Evolutionary conservation across 2,888 invertebrate species (phyloP).

Genomic region (Acrobasis consociella): DNA sequence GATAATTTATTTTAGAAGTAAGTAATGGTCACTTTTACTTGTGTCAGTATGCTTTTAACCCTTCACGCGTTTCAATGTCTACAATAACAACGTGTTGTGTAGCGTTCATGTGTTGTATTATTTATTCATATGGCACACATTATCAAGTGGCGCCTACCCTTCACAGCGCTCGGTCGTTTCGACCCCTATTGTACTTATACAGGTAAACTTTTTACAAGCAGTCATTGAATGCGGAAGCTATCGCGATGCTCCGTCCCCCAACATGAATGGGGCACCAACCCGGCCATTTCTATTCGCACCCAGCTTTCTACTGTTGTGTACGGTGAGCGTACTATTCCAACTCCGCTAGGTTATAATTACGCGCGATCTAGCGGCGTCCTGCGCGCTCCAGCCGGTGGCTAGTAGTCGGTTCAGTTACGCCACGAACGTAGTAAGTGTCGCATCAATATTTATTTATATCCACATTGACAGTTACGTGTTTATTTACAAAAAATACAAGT

Average conservation of each 20-base stretch:
- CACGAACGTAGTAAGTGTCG: conserved; percentile 65
- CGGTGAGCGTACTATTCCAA: conserved; percentile 66
- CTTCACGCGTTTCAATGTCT: not conserved
- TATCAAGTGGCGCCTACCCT: conserved; percentile 12
- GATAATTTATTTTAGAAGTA: too few relatives aligned
- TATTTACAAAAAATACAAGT: conserved; percentile 7
- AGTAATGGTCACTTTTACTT: too few relatives aligned
- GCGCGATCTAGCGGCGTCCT: conserved; percentile 66
- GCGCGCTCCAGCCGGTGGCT: conserved; percentile 49
- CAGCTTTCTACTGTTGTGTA: conserved; percentile 47
- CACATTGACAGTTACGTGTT: conserved; percentile 25
- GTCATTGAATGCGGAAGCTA: conserved; percentile 67
- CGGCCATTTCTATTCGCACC: conserved; percentile 57
- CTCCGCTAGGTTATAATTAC: conserved; percentile 75
- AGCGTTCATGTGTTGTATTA: not conserved
- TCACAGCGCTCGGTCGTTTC: conserved; percentile 21
- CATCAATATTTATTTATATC: conserved; percentile 47
- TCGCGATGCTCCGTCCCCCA: conserved; percentile 53
- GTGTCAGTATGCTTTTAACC: too few relatives aligned
- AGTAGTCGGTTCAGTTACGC: conserved; percentile 58
- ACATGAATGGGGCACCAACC: conserved; percentile 68
- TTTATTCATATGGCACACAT: not conserved
- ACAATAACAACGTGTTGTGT: not conserved
- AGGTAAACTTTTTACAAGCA: conserved; percentile 40
- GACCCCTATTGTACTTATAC: conserved; percentile 23